phyloP scores from a whole-genome alignment of 2,888 invertebrate species.

The Caprella mutica region DNA sequence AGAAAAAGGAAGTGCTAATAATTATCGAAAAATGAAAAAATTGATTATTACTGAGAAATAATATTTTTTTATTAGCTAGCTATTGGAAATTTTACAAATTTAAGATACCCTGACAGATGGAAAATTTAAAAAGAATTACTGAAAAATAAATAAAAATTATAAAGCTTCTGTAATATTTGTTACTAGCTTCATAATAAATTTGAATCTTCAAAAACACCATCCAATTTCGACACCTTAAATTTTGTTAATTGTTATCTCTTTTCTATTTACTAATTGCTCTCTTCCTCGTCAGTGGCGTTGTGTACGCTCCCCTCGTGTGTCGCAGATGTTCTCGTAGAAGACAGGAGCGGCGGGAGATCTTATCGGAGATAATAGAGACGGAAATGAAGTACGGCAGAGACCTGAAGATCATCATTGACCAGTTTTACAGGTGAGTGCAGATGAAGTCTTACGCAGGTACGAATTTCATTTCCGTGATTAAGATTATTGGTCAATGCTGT shows the following conservation, averaged over 20 bases:
- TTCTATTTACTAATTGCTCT: not conserved
- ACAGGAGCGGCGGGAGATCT: conserved; percentile 82
- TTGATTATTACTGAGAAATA: too few species aligned
- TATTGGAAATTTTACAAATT: too few species aligned
- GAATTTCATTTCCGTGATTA: too few species aligned
- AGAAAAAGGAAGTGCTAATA: too few species aligned
- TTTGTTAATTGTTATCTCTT: not conserved
- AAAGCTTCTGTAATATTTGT: too few species aligned
- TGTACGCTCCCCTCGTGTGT: conserved; percentile 65
- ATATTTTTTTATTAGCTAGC: too few species aligned
- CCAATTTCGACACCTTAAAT: not conserved
- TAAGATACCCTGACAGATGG: too few species aligned
- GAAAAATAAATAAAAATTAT: too few species aligned
- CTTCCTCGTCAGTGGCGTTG: conserved; percentile 47
- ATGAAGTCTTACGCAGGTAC: conserved; percentile 33
- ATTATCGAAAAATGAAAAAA: too few species aligned
- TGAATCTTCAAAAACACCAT: not conserved
- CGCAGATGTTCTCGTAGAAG: conserved; percentile 77
- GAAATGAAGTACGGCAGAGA: conserved; percentile 91
- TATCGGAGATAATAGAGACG: conserved; percentile 88
- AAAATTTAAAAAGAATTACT: too few species aligned
- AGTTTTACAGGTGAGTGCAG: conserved; percentile 80
- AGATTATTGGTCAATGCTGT: too few species aligned
- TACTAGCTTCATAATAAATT: too few species aligned
- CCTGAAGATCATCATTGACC: conserved; percentile 80